phyloP scores from a whole-genome alignment of 2,113 vertebrate genomes.

The Etia nguti region DNA sequence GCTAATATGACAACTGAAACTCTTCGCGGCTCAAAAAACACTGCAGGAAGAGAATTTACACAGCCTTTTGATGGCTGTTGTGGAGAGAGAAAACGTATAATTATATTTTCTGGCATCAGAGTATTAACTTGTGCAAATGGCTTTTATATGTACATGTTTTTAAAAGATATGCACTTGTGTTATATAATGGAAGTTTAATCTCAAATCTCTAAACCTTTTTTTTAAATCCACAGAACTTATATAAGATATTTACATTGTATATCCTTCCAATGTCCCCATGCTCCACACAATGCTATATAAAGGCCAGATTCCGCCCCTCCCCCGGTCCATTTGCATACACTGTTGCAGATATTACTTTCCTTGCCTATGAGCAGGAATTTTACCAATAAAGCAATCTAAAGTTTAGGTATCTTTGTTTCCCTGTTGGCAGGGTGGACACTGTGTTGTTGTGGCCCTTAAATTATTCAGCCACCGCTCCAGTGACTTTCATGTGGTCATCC shows the following conservation, averaged over 20 bases:
- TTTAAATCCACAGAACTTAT: neutral
- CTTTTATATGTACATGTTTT: neutral
- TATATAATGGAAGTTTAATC: neutral
- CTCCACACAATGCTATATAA: neutral
- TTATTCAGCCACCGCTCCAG: neutral
- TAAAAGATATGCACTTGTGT: neutral
- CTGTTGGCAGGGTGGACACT: neutral
- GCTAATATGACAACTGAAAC: conserved; percentile 20
- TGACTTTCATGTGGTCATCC: neutral
- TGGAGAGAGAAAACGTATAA: neutral
- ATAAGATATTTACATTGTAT: neutral
- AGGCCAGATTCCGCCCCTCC: neutral
- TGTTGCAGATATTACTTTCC: neutral
- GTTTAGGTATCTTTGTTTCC: neutral
- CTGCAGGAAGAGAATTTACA: neutral
- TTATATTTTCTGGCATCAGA: neutral
- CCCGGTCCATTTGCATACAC: neutral
- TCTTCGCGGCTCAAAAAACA: neutral
- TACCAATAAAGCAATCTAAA: neutral
- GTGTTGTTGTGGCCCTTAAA: neutral
- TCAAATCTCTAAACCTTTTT: neutral
- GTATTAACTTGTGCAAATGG: neutral
- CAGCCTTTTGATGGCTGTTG: neutral
- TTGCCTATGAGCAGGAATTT: neutral
- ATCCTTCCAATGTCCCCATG: neutral